Evolutionary conservation across 64 coral and sea anemone species (phyloP).

Genomic region (Astreopora myriophthalma): DNA sequence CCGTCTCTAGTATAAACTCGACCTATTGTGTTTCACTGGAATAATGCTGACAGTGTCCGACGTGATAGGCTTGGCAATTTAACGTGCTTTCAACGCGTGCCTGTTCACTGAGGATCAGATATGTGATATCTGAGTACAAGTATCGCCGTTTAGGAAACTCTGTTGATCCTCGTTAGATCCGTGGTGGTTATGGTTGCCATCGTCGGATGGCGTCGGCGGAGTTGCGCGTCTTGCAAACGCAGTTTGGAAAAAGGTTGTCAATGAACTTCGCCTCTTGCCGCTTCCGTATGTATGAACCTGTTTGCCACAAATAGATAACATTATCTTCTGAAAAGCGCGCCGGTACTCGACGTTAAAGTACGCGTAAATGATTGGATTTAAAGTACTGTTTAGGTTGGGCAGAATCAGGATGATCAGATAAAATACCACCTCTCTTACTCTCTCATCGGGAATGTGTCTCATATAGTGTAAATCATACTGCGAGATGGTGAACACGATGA

Average conservation of each 20-base stretch:
- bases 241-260: constrained; percentile 20
- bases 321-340: constrained; percentile 75
- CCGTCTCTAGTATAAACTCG: no score
- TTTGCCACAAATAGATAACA: constrained; percentile 27
- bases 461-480: constrained; percentile 18
- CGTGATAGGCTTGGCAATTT: no score
- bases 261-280: constrained; percentile 1
- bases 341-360: constrained; percentile 89
- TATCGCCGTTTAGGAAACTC: background rate
- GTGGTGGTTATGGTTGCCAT: background rate
- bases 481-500: constrained; percentile 69
- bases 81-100: no score
- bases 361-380: constrained; percentile 92
- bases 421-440: background rate
- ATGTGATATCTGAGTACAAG: background rate
- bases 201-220: background rate
- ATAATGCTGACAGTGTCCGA: no score
- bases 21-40: no score
- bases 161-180: background rate
- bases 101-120: no score
- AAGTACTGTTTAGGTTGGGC: constrained; percentile 83
- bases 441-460: background rate
- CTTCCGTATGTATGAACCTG: background rate
- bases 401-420: constrained; percentile 44
- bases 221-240: background rate